Base-by-base conservation (phyloP, 1,140 invertebrate species). In the Planococcus citri region DNA sequence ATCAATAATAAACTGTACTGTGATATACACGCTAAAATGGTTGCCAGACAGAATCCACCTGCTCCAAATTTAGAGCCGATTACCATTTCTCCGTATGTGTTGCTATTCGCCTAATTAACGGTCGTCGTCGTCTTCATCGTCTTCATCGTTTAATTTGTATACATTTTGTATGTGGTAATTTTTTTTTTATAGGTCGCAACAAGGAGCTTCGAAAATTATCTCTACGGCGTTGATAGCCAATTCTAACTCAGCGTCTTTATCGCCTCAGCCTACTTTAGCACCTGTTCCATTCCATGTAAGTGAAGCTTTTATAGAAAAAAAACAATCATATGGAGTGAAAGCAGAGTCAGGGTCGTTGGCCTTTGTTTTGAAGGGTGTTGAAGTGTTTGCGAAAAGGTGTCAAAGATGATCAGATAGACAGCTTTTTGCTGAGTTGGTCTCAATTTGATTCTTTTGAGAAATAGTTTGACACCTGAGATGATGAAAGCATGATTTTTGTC, bases 1-100 rank as follows among this genome's bases (percentile, higher is more conserved):
- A 88, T 96, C 76, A 94, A 94, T 78, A 92, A 92, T 76, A 96
- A 96, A 81, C 81, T 98, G 68, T 97, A 97, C 79, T 97, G 94
- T 80, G 95, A 98, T 78, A 88, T 94, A 73, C 94, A 97, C 77
- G 94, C 94, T 41, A 92, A 91, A 79, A 83, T 92, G 75, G 90
- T 92, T 8, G 91, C 91, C 24, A 85, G 88, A 75, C 86, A 89
- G 77, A 87, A 90, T 77, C 87, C 90, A 70, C 88, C 91, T 41
- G 81, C 85, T 71, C 82, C 86, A 41, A 87, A 88, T 77, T 78
- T 91, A 73, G 83, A 87, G 71, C 90, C 90, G n/a, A 80, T 91
- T 70, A 89, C 89, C 70, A 81, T 91, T 69, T 84, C 87, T 74
- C 87, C 88, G 90, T 92, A 64, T n/a, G 41, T 51, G 17, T 17